Evolutionary conservation across 1,140 invertebrate genomes (phyloP).

Genomic region (Anastrepha ludens): DNA sequence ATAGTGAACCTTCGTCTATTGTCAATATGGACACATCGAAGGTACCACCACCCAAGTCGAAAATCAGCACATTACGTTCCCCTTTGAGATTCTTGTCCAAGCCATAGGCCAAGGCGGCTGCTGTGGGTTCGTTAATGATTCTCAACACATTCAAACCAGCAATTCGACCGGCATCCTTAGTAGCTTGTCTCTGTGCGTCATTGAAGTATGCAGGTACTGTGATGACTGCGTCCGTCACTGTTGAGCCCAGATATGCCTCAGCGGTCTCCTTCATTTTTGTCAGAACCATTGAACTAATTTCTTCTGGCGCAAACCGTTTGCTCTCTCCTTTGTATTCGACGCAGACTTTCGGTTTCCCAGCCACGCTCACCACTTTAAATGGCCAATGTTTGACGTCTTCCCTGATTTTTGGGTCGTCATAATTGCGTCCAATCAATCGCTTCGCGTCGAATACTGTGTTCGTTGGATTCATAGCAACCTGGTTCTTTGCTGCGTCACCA

Average conservation of each 20-base stretch:
- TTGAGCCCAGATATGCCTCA: conserved; percentile 84
- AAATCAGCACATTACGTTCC: conserved; percentile 35
- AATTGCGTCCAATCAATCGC: conserved; percentile 81
- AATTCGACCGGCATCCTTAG: conserved; percentile 81
- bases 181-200: conserved; percentile 80
- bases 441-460: conserved; percentile 76
- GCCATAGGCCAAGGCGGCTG: conserved; percentile 84
- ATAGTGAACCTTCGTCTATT: conserved; percentile 82
- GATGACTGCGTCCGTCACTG: conserved; percentile 80
- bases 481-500: conserved; percentile 92
- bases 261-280: conserved; percentile 89
- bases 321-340: conserved; percentile 83
- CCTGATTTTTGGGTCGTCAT: conserved; percentile 83
- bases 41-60: conserved; percentile 38
- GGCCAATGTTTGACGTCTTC: conserved; percentile 86
- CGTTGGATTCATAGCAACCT: conserved; percentile 71
- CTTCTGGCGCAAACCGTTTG: conserved; percentile 85
- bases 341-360: conserved; percentile 82
- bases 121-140: conserved; percentile 78
- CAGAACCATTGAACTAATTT: conserved; percentile 86
- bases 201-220: conserved; percentile 80
- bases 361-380: conserved; percentile 81
- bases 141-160: conserved; percentile 82
- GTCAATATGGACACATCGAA: conserved; percentile 34
- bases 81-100: conserved; percentile 76